Evolutionary conservation across 2,797 vertebrate genomes (phyloP), one percentile per base, ranked within the genome.

Genomic region (Synaphobranchus kaupii): DNA sequence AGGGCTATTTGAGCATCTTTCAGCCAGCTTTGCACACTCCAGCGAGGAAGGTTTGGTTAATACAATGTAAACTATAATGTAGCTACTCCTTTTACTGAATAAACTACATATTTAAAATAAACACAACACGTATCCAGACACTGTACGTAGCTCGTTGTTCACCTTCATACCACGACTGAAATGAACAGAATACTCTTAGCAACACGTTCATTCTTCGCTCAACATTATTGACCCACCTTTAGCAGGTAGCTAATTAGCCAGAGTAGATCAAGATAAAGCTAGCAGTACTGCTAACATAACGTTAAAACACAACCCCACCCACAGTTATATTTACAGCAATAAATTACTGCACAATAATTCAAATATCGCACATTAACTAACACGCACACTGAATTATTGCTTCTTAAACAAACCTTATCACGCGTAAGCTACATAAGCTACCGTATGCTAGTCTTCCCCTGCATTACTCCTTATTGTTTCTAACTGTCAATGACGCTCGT

Each of bases 401-500:
- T 20, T 15, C 2, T 10, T 34, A n/a, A n/a, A n/a, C 9, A 13
- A 73, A 73, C 10, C 12, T n/a, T 10, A 8, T 34, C n/a, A 31
- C n/a, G 7, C 17, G 15, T 17, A 39, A 15, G 71, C 31, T 39
- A 76, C 71, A 3, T 76, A 34, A 34, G 71, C 31, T 76, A 39
- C 66, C n/a, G 66, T 68, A 10, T n/a, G 66, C 66, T 68, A 68
- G 12, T 1, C 28, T 28, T 68, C n/a, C 71, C 34, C 20, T 3
- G 71, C 31, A 76, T 15, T 20, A 31, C 31, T 76, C 34, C 31
- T 76, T 76, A 76, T 76, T 34, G 71, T 76, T 34, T 39, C 71
- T 39, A 68, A 76, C 71, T 76, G 71, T 76, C 71, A 76, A n/a
- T 71, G 71, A 76, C 71, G 71, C 71, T 76, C 17, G 71, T 39